These are phyloP conservation scores for Crossaster papposus DNA, from an alignment of 53 echinoderm and acorn worm species.

Conservation along the genomic window DNA sequence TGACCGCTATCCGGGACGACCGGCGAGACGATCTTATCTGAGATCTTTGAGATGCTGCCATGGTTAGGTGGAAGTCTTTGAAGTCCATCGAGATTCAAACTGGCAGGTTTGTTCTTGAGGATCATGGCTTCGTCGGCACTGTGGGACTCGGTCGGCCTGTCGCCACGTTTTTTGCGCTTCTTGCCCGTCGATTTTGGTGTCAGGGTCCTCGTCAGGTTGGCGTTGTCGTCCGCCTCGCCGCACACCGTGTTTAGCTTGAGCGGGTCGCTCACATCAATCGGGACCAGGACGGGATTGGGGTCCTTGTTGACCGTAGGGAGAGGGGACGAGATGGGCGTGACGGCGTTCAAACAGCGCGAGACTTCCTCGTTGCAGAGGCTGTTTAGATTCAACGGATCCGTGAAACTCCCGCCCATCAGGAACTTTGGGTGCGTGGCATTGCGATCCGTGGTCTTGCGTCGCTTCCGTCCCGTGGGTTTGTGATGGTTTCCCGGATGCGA, in stretches of 20 bases:
- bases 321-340: conserved; percentile 84
- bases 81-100: conserved; percentile 25
- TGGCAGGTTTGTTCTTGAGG: conserved; percentile 15
- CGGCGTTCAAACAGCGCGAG: conserved; percentile 74
- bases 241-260: conserved; percentile 82
- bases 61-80: conserved; percentile 23
- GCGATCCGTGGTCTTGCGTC: conserved; percentile 81
- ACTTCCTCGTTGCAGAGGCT: conserved; percentile 84
- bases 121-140: conserved; percentile 46
- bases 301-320: conserved; percentile 86
- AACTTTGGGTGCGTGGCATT: conserved; percentile 71
- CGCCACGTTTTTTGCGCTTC: conserved; percentile 72
- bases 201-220: conserved; percentile 71
- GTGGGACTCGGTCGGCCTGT: conserved; percentile 50
- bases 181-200: conserved; percentile 65
- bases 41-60: conserved; percentile 46
- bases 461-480: conserved; percentile 49
- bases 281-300: conserved; percentile 91
- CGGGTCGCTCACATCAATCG: conserved; percentile 84
- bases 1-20: conserved; percentile 79
- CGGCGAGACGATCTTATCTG: conserved; percentile 96
- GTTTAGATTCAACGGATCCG: conserved; percentile 93
- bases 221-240: conserved; percentile 62
- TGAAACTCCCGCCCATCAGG: conserved; percentile 83
- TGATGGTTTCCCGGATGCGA: conserved; percentile 50